Conservation (phyloP, 2,113 vertebrate species). For the Bathybates hornii region DNA sequence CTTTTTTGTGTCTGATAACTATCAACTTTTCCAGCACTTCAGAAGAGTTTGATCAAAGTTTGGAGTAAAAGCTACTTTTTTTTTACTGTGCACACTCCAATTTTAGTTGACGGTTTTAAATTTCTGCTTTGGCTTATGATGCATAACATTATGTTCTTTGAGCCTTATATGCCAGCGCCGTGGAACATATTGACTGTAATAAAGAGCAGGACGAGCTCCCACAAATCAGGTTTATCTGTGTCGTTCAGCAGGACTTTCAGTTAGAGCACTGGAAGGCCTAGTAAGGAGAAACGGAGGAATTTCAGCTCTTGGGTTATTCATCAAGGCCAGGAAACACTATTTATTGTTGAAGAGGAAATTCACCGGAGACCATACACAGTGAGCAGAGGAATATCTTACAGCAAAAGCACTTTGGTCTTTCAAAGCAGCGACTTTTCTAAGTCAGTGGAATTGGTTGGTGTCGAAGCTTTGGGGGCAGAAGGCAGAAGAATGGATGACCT, state of each 20-base stretch:
- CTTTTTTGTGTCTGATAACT: background rate
- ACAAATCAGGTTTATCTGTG: conserved; percentile 51
- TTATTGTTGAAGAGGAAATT: conserved; percentile 38
- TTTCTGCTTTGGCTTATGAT: background rate
- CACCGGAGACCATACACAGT: background rate
- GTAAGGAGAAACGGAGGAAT: conserved; percentile 16
- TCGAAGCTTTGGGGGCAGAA: background rate
- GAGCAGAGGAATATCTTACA: conserved; percentile 12
- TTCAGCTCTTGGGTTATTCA: conserved; percentile 19
- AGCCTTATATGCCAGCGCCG: background rate
- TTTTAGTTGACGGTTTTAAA: background rate
- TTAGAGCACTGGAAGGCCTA: background rate
- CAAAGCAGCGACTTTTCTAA: background rate
- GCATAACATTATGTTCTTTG: background rate
- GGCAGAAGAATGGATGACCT: background rate
- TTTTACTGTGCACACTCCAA: background rate
- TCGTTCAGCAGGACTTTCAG: conserved; percentile 18
- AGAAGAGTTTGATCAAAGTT: conserved; percentile 10
- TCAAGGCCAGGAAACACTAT: conserved; percentile 44
- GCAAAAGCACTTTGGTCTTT: conserved; percentile 5
- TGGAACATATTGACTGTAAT: conserved; percentile 19
- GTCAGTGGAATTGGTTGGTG: conserved; percentile 12
- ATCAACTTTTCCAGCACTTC: background rate
- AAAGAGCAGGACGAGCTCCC: conserved; percentile 5
- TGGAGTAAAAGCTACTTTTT: background rate